These are phyloP conservation scores for Scarus forsteni DNA, from an alignment of 2,797 vertebrate genomes.

Conservation along the genomic window DNA sequence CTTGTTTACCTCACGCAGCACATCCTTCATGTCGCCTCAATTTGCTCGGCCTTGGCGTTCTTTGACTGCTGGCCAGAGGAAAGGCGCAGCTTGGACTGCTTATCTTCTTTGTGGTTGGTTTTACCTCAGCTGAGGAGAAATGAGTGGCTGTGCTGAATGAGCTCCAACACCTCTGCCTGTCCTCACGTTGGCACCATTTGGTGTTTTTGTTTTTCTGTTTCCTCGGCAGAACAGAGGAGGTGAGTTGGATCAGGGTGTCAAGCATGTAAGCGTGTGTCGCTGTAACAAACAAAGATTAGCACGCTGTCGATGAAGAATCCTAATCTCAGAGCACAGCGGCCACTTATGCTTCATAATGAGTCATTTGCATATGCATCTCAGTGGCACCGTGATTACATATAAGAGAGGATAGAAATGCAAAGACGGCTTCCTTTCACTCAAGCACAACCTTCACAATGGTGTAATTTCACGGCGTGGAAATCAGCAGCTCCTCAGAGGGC, in stretches of 20 bases:
- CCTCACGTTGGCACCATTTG: conserved; percentile 5
- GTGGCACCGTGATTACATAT: conserved; percentile 45
- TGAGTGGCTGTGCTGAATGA: conserved; percentile 19
- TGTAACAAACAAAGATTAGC: conserved; percentile 16
- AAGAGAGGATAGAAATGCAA: conserved; percentile 59
- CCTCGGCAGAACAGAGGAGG: neutral
- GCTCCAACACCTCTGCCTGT: conserved; percentile 9
- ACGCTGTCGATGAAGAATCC: conserved; percentile 7
- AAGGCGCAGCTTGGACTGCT: conserved; percentile 35
- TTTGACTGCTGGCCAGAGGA: conserved; percentile 34
- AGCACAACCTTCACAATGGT: conserved; percentile 60
- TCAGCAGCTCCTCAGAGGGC: conserved; percentile 55
- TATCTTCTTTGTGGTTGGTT: conserved; percentile 35
- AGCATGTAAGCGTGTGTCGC: conserved; percentile 4
- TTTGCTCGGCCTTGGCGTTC: conserved; percentile 55
- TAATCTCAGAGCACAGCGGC: conserved; percentile 27
- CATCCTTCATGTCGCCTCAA: conserved; percentile 68
- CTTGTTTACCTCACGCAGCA: conserved; percentile 74
- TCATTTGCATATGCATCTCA: conserved; percentile 57
- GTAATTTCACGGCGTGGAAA: conserved; percentile 74
- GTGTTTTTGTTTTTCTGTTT: conserved; percentile 7
- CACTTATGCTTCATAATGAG: conserved; percentile 38
- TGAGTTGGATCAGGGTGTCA: conserved; percentile 8
- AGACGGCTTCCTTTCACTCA: conserved; percentile 59
- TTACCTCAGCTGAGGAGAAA: conserved; percentile 40